Percentiles rank a stretch among this genome's conserved stretches.
These are phyloP conservation scores for Ischnus inquisitorius DNA, from an alignment of 2,888 invertebrate species.

Conservation along the genomic window DNA sequence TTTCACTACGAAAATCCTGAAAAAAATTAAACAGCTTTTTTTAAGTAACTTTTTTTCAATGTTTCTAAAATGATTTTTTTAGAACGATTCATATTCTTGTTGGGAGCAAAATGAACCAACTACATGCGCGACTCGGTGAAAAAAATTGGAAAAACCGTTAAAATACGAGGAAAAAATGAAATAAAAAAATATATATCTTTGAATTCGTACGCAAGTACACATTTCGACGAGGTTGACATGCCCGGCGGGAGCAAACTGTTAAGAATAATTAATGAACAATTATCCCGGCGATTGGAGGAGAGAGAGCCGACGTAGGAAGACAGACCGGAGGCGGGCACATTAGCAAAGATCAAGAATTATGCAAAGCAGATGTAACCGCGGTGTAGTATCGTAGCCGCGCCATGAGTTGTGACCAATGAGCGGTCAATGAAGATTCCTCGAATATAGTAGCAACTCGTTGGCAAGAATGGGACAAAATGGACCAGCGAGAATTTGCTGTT, in stretches of 20 bases:
- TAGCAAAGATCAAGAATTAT: conserved; percentile 16
- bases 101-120: no score
- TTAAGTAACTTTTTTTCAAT: no score
- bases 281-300: not conserved
- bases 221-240: not conserved
- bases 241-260: conserved; percentile 5
- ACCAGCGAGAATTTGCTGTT: no score
- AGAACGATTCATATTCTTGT: no score
- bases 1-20: no score
- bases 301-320: not conserved
- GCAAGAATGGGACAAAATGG: no score
- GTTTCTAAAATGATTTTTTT: no score
- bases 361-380: not conserved
- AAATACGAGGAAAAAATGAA: no score
- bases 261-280: conserved; percentile 10
- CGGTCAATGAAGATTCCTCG: not conserved
- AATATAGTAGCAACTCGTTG: not conserved
- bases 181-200: no score
- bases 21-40: no score
- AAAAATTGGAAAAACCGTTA: no score
- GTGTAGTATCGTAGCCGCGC: not conserved
- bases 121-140: no score
- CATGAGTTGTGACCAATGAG: conserved; percentile 2
- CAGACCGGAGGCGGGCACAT: not conserved
- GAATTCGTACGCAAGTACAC: not conserved